These are phyloP conservation scores for Cynopterus brachyotis DNA, from an alignment of 2,113 vertebrate genomes.

Conservation along the genomic window DNA sequence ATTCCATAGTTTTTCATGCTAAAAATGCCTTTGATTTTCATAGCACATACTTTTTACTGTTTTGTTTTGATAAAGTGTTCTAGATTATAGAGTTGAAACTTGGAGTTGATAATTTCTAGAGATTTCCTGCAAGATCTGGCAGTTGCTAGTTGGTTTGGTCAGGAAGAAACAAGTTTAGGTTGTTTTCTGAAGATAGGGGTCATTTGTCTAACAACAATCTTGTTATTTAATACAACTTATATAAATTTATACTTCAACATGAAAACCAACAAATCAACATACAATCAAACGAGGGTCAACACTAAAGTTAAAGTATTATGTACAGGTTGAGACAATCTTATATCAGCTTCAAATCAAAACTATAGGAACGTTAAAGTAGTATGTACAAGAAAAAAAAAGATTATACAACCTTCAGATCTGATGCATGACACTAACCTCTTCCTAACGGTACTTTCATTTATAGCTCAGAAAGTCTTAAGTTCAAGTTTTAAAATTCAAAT, in stretches of 20 bases:
- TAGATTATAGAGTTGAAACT: not conserved
- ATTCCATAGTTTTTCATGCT: not conserved
- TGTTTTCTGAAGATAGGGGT: not conserved
- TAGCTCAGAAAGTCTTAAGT: not conserved
- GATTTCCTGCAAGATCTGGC: not conserved
- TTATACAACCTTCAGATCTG: not conserved
- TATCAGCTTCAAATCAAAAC: not conserved
- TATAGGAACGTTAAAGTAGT: not conserved
- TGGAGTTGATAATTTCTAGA: not conserved
- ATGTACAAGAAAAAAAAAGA: constrained; percentile 2
- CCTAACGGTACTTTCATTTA: not conserved
- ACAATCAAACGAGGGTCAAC: not conserved
- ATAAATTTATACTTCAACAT: constrained; percentile 25
- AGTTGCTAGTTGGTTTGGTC: not conserved
- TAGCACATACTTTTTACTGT: not conserved
- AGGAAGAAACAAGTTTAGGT: not conserved
- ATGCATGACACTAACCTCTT: not conserved
- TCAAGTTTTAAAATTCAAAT: not conserved
- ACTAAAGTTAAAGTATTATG: not conserved
- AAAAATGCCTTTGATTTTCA: not conserved
- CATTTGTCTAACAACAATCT: not conserved
- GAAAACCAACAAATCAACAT: constrained; percentile 20
- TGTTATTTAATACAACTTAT: not conserved
- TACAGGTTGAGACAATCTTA: constrained; percentile 29
- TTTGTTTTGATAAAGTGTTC: not conserved